Base-by-base conservation (phyloP, 2,113 vertebrate species). In the Psettodes erumei region DNA sequence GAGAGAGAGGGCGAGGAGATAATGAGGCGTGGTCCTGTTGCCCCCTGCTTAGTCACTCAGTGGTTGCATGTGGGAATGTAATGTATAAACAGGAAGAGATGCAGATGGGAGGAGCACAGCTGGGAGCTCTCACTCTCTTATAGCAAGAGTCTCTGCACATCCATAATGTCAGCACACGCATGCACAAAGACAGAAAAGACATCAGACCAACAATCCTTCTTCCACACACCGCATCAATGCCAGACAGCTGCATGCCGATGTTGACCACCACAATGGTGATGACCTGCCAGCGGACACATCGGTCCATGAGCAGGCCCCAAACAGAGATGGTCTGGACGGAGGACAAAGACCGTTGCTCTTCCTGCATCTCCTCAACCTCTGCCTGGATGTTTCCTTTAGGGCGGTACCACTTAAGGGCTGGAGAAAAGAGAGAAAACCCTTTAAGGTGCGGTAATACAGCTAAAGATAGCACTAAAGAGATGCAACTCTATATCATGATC, bases 191-290 rank as follows among this genome's bases (percentile, higher is more conserved):
- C 38, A 42, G 1, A 61, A 19, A 59, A 19, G 0, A 4, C 54
- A 45, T 1, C 35, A 27, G 1, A 15, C 10, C 37, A 32, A 48
- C 33, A 30, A 71, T 21, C 12, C 2, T 40, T 42, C 28, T 55
- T 8, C 33, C 18, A 83, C 96, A 94, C 87, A 98, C 96, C 0
- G 96, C 96, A 18, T 97, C 96, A 0, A 97, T 97, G 54, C 96
- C 96, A 0, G 96, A 98, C 58, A 98, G 95, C 92, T 98, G 96
- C 96, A 97, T 96, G 79, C 96, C 95, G 0, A 95, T 90, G 60
- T 96, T 97, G 89, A 96, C 75, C 85, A 97, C 95, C 1, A 67
- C 72, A 28, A 97, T 92, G 0, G 96, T 96, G 71, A 96, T 76
- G 74, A 94, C 89, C 78, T 98, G 96, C 96, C 96, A 96, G 85